Evolutionary conservation across 2,888 invertebrate species (phyloP), one percentile per base, ranked within the genome.

Genomic region (Sinelater perroti): DNA sequence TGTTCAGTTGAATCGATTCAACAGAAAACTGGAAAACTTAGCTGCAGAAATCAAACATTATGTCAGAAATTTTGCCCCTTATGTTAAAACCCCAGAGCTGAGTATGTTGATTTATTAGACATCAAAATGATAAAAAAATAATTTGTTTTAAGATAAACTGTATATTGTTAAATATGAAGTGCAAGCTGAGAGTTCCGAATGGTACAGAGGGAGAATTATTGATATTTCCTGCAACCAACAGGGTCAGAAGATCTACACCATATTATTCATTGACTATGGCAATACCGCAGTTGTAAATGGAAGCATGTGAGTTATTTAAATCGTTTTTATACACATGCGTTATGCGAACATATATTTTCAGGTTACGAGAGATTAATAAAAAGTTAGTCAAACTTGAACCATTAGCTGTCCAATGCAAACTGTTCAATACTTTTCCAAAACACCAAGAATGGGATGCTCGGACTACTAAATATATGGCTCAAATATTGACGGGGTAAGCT

Each of bases 241-340:
- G 1, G 51, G 47, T 4, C 72, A 78, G 2, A 74, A 78, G 0
- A 61, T 71, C 0, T 84, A 82, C 66, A 78, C 81, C 17, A 82
- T 89, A 1, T 83, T 83, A 66, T 84, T 85, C 62, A 77, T 89
- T 13, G 90, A 91, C 73, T 83, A 84, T 64, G 91, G 90, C 1
- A 79, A 82, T 64, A 77, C 74, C 0, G 81, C 84, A 55, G 67
- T 71, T 1, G 78, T 85, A 1, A 67, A 78, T 1, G 74, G 78
- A 50, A 79, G 81, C 33, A 80, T 78, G 86, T 86, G 72, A 77
- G 79, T 74, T 44, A 42, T 50, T 49, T 49, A 20, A 5, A 20
- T 33, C 38, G 24, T 57, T 38, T 50, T 56, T 53, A 16, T 52
- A 63, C 8, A 3, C 13, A 31, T n/a, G n/a, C n/a, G n/a, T n/a